Base-by-base conservation (phyloP, 2,888 invertebrate genomes). In the Gastrophysa polygoni region DNA sequence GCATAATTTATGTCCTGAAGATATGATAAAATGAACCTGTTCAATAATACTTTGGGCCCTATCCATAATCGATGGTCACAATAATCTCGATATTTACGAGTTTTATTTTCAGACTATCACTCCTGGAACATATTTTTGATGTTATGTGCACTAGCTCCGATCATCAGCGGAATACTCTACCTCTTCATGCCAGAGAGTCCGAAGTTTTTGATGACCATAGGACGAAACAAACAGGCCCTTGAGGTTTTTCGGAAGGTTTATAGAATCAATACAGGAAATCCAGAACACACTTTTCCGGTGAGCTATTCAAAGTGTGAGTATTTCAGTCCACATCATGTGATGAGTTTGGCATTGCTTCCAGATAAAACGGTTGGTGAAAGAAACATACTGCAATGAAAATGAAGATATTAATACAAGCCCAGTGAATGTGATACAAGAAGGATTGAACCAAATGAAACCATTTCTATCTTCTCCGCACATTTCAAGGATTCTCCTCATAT, bases 121-220 rank as follows among this genome's bases (percentile, higher is more conserved):
- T 82, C 87, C 0, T 88, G 88, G 88, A 87, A 88, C 72, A 70
- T 87, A 46, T 89, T 87, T 74, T 81, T 89, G 21, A 76, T 87
- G 54, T 77, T 86, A 0, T 83, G 84, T 78, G 82, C 87, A 0
- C 61, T 91, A 61, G 89, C 92, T 6, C 88, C 89, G 20, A 75
- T 93, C 0, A 68, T 90, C 0, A 86, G 90, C 6, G 89, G 88
- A 0, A 65, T 88, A 34, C 82, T 84, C 0, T 81, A 88, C 54
- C 80, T 86, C 62, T 83, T 85, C 63, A 82, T 89, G 62, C 91
- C 91, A 0, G 92, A 93, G 78, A 92, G 91, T 75, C 92, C 92
- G 3, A 91, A 91, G 78, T 92, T 90, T 78, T 82, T 91, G 3
- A 88, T 92, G 85, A 86, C 88, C 1, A 83, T 87, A 49, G 89